These are phyloP conservation scores for Podargus strigoides DNA, from an alignment of 2,797 vertebrate genomes.

Conservation along the genomic window DNA sequence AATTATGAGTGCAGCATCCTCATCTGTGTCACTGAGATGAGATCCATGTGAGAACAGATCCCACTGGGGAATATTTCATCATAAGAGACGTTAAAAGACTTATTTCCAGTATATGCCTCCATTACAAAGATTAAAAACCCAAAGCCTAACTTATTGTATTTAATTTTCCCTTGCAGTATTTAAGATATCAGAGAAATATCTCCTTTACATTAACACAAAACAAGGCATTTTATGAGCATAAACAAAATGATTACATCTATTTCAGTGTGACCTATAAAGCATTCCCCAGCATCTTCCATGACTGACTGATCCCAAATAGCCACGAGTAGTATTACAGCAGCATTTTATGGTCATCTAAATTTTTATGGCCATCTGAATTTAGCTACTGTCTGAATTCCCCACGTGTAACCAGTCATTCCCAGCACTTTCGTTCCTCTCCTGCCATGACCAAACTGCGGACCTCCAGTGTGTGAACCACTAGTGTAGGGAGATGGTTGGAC, in stretches of 20 bases:
- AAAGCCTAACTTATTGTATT: background rate
- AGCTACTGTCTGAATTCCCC: background rate
- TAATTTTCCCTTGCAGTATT: background rate
- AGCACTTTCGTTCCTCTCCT: background rate
- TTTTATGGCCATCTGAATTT: background rate
- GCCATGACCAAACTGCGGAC: background rate
- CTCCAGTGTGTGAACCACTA: background rate
- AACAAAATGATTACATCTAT: constrained; percentile 1
- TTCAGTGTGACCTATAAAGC: background rate
- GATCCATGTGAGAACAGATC: background rate
- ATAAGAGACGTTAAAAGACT: background rate
- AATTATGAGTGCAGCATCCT: constrained; percentile 30
- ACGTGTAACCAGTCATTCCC: background rate
- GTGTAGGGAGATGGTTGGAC: background rate
- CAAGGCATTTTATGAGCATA: background rate
- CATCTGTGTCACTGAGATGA: constrained; percentile 24
- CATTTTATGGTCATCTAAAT: background rate
- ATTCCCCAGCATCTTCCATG: background rate
- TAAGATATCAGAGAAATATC: background rate
- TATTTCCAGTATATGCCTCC: background rate
- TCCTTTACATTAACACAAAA: background rate
- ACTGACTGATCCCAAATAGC: background rate
- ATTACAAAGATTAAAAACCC: background rate
- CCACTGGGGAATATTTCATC: background rate
- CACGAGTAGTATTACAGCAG: background rate